phyloP scores from a whole-genome alignment of 2,797 vertebrate species.

The Knipowitschia caucasica region DNA sequence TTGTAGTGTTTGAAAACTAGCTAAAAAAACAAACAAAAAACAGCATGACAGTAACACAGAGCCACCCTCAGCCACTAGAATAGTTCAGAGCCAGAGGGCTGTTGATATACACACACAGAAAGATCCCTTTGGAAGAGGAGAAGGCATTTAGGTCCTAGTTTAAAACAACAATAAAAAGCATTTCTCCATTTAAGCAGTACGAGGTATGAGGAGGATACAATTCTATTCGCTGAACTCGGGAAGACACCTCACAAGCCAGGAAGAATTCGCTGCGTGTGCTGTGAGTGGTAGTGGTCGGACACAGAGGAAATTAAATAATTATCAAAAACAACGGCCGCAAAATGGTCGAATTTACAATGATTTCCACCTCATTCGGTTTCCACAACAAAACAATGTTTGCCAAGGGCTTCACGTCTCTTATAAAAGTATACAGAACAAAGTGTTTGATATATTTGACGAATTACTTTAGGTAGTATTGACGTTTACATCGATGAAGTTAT shows the following conservation, averaged over 20 bases:
- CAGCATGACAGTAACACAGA: no score
- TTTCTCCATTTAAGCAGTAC: conserved; percentile 65
- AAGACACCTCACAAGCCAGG: conserved; percentile 63
- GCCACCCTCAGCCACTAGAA: conserved; percentile 42
- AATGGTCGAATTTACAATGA: conserved; percentile 46
- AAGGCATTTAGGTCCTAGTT: conserved; percentile 67
- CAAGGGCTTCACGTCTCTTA: conserved; percentile 63
- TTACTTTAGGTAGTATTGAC: no score
- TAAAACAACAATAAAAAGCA: conserved; percentile 59
- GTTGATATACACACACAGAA: conserved; percentile 45
- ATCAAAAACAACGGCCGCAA: conserved; percentile 12
- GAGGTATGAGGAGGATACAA: conserved; percentile 73
- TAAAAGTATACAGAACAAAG: conserved; percentile 40
- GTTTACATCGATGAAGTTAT: no score
- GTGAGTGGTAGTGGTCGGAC: conserved; percentile 32
- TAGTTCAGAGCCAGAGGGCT: conserved; percentile 39
- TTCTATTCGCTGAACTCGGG: conserved; percentile 66
- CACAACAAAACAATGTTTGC: conserved; percentile 69
- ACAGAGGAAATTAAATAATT: conserved; percentile 13
- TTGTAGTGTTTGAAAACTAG: background rate
- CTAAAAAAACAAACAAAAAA: conserved; percentile 40
- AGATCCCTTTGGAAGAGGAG: conserved; percentile 51
- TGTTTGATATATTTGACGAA: no score
- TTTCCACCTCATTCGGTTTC: conserved; percentile 47
- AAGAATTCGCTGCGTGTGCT: conserved; percentile 55